phyloP scores from a whole-genome alignment of 2,888 invertebrate species.

The Luperina nickerlii region DNA sequence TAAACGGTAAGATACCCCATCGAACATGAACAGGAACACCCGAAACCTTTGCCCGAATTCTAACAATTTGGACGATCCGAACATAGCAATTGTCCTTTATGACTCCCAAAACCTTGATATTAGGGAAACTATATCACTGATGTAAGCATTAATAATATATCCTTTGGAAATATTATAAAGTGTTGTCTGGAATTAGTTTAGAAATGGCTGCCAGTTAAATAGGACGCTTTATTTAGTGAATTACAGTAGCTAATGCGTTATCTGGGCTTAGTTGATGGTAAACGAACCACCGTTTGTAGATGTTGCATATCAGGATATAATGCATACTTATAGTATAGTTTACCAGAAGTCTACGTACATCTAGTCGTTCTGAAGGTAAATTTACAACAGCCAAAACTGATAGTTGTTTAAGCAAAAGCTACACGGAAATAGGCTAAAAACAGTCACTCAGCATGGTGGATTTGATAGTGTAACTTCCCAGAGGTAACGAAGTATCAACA shows the following conservation, averaged over 20 bases:
- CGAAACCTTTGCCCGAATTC: slow-evolving; percentile 37
- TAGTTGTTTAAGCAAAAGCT: background rate
- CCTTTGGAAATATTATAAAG: background rate
- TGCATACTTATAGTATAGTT: background rate
- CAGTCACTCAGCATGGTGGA: too few relatives aligned
- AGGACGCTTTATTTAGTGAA: background rate
- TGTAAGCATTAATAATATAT: slow-evolving; percentile 45
- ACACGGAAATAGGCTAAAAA: background rate
- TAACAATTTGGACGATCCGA: slow-evolving; percentile 51
- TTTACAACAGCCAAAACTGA: background rate
- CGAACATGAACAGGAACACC: slow-evolving; percentile 49
- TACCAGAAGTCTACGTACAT: too few relatives aligned
- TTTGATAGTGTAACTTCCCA: background rate
- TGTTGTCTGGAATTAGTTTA: background rate
- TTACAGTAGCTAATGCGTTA: background rate
- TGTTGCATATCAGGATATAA: background rate
- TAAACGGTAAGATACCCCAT: slow-evolving; percentile 43
- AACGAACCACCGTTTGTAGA: background rate
- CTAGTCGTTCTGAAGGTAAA: too few relatives aligned
- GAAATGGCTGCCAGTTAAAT: background rate
- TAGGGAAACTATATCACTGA: slow-evolving; percentile 45
- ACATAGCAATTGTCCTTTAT: slow-evolving; percentile 56
- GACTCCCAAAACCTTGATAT: slow-evolving; percentile 47
- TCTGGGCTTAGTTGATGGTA: background rate
- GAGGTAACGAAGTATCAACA: background rate